Evolutionary conservation across 2,888 invertebrate genomes (phyloP).

Genomic region (Nowickia ferox): DNA sequence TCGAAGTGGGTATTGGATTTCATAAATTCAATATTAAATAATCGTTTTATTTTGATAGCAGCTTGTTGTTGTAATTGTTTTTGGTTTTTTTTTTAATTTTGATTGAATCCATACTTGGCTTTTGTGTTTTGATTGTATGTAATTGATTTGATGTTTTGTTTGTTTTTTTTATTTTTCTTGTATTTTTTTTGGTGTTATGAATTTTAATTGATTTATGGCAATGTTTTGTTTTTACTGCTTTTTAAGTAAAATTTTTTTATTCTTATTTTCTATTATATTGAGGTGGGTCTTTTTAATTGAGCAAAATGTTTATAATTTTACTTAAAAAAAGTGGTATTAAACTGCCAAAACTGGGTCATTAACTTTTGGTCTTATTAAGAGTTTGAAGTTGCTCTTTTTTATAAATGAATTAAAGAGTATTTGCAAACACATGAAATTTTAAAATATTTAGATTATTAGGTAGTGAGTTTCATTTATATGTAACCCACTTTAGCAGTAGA

Average conservation of each 20-base stretch:
- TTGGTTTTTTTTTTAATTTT: slow-evolving; percentile 29
- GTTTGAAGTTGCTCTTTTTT: slow-evolving; percentile 17
- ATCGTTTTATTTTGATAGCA: slow-evolving; percentile 44
- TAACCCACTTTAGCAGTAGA: no score
- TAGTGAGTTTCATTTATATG: background rate
- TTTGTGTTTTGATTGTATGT: slow-evolving; percentile 17
- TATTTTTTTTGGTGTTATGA: slow-evolving; percentile 61
- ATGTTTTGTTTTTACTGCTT: slow-evolving; percentile 52
- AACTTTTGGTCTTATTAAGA: slow-evolving; percentile 43
- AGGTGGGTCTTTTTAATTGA: slow-evolving; percentile 47
- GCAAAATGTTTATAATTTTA: slow-evolving; percentile 5
- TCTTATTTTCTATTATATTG: slow-evolving; percentile 19
- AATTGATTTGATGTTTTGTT: slow-evolving; percentile 19
- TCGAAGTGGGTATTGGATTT: slow-evolving; percentile 40
- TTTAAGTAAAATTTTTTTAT: slow-evolving; percentile 33
- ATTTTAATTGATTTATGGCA: slow-evolving; percentile 72
- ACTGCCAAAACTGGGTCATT: slow-evolving; percentile 59
- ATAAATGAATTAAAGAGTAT: slow-evolving; percentile 1
- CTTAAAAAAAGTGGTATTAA: slow-evolving; percentile 1
- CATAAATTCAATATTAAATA: slow-evolving; percentile 67
- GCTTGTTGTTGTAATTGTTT: slow-evolving; percentile 16
- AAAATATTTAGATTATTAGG: background rate
- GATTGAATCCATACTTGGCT: slow-evolving; percentile 61
- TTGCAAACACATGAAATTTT: background rate
- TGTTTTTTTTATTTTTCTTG: slow-evolving; percentile 13